Evolutionary conservation across 2,888 invertebrate species (phyloP).

Genomic region (Pemphredon lugubris): DNA sequence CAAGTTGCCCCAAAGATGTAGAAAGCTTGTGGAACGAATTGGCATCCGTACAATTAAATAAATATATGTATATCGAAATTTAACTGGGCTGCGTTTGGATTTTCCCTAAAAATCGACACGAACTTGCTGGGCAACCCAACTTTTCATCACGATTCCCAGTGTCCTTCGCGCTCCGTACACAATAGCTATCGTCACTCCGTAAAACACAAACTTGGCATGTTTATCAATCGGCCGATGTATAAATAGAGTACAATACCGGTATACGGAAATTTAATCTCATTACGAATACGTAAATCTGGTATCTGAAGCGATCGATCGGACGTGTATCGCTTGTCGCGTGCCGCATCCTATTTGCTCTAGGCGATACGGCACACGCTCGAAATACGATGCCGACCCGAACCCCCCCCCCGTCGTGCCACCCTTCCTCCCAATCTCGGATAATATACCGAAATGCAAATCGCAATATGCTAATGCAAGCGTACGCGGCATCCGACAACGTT

Average conservation of each 20-base stretch:
- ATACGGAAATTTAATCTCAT: conserved; percentile 24
- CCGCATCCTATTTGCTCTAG: conserved; percentile 44
- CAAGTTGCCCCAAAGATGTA: no score
- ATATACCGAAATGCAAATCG: conserved; percentile 62
- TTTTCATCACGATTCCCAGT: no score
- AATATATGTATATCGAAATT: no score
- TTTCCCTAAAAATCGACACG: no score
- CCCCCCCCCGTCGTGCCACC: not conserved
- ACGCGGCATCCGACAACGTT: conserved; percentile 55
- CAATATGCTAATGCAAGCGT: conserved; percentile 64
- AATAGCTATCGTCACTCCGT: no score
- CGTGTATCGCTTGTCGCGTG: conserved; percentile 34
- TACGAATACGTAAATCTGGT: conserved; percentile 27
- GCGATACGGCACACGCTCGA: conserved; percentile 34
- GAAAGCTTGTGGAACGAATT: no score
- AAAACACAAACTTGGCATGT: no score
- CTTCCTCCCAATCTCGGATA: conserved; percentile 19
- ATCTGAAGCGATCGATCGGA: conserved; percentile 33
- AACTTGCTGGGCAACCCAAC: no score
- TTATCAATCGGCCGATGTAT: no score
- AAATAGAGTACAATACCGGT: conserved; percentile 30
- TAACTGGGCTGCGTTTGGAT: no score
- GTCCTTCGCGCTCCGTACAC: no score
- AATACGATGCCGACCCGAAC: conserved; percentile 18
- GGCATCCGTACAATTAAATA: no score